These are phyloP conservation scores for Pedicia rivosa DNA, from an alignment of 2,888 invertebrate genomes.

Conservation along the genomic window DNA sequence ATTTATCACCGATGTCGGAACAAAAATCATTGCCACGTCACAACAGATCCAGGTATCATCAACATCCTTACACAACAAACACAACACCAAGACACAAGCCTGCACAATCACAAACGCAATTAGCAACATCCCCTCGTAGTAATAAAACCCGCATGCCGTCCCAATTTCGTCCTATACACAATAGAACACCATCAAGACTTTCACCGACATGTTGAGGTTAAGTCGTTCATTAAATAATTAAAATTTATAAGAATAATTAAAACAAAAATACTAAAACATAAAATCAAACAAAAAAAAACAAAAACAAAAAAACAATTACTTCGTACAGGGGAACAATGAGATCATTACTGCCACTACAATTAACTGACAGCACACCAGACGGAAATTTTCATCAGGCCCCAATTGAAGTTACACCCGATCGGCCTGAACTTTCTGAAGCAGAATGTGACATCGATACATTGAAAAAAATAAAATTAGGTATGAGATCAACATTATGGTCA, in stretches of 20 bases:
- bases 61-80: slow-evolving; percentile 34
- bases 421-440: slow-evolving; percentile 48
- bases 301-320: slow-evolving; percentile 6
- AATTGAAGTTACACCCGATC: slow-evolving; percentile 21
- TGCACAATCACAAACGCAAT: slow-evolving; percentile 22
- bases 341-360: slow-evolving; percentile 46
- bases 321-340: slow-evolving; percentile 37
- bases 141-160: slow-evolving; percentile 28
- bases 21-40: slow-evolving; percentile 58
- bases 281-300: slow-evolving; percentile 5
- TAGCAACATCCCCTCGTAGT: slow-evolving; percentile 30
- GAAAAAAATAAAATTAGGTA: slow-evolving; percentile 53
- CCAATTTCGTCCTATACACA: slow-evolving; percentile 32
- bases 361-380: slow-evolving; percentile 26
- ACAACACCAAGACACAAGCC: slow-evolving; percentile 33
- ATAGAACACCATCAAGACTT: slow-evolving; percentile 26
- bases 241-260: background rate
- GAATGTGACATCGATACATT: slow-evolving; percentile 59
- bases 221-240: slow-evolving; percentile 1
- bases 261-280: background rate
- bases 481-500: slow-evolving; percentile 54
- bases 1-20: slow-evolving; percentile 62
- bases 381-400: slow-evolving; percentile 21
- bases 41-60: slow-evolving; percentile 49
- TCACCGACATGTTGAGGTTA: slow-evolving; percentile 16